phyloP scores from a whole-genome alignment of 2,797 vertebrate genomes.

The Myoxocephalus aenaeus region DNA sequence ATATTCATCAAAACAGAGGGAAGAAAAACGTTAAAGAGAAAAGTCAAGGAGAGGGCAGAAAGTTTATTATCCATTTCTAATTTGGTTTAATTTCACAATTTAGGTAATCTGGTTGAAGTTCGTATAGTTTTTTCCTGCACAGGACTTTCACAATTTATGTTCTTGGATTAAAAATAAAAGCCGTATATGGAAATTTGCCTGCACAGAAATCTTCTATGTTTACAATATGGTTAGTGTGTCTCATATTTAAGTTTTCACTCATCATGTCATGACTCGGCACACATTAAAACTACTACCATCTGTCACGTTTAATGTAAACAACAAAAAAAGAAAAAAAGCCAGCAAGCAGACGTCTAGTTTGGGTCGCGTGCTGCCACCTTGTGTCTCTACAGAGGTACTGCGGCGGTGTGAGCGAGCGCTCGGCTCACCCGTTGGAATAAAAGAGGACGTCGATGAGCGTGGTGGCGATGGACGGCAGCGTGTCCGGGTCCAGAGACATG shows the following conservation, averaged over 20 bases:
- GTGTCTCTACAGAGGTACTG: slow-evolving; percentile 30
- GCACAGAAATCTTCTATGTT: not conserved
- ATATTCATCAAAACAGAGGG: not conserved
- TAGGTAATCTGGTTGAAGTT: not conserved
- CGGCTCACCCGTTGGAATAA: slow-evolving; percentile 90
- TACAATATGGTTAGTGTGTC: not conserved
- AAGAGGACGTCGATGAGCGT: slow-evolving; percentile 96
- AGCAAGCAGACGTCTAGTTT: not conserved
- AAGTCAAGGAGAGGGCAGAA: not conserved
- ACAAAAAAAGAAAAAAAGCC: no score
- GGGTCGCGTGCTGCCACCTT: slow-evolving; percentile 46
- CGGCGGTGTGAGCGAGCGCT: not conserved
- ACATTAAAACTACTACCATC: not conserved
- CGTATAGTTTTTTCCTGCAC: not conserved
- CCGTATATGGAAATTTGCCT: not conserved
- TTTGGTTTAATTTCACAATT: not conserved
- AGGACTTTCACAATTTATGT: not conserved
- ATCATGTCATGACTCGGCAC: not conserved
- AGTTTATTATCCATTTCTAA: not conserved
- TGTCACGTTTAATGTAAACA: not conserved
- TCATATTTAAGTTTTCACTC: not conserved
- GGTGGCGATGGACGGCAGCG: slow-evolving; percentile 93
- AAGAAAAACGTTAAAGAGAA: no score
- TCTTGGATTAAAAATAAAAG: not conserved
- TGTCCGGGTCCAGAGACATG: slow-evolving; percentile 94